phyloP scores from a whole-genome alignment of 2,113 vertebrate genomes.

The Leuciscus idus region DNA sequence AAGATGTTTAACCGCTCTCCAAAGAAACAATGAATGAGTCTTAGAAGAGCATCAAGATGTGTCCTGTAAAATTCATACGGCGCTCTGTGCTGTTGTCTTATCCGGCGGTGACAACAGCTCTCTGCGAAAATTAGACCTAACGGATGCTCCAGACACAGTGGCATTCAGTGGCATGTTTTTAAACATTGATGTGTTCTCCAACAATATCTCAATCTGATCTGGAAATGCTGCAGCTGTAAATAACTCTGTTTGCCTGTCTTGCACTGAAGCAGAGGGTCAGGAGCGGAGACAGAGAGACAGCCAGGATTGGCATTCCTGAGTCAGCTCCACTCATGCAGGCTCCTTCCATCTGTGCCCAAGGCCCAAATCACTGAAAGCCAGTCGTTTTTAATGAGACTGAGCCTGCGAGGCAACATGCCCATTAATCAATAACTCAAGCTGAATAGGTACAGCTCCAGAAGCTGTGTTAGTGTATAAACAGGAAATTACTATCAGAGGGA shows the following conservation, averaged over 20 bases:
- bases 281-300: constrained; percentile 57
- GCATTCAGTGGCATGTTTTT: constrained; percentile 72
- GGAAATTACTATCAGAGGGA: constrained; percentile 48
- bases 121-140: constrained; percentile 69
- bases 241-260: constrained; percentile 70
- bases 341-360: constrained; percentile 41
- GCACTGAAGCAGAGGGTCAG: constrained; percentile 60
- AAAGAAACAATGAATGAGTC: constrained; percentile 17
- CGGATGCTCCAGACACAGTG: constrained; percentile 56
- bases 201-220: constrained; percentile 77
- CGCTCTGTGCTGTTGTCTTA: constrained; percentile 57
- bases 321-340: constrained; percentile 42
- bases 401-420: constrained; percentile 33
- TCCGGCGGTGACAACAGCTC: constrained; percentile 62
- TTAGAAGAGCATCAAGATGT: constrained; percentile 7
- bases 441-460: constrained; percentile 40
- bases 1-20: constrained; percentile 13
- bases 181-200: constrained; percentile 77
- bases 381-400: constrained; percentile 43
- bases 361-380: constrained; percentile 38
- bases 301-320: constrained; percentile 56
- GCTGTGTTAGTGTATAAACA: constrained; percentile 45
- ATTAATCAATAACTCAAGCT: constrained; percentile 50
- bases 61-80: constrained; percentile 60
- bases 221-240: constrained; percentile 68